Base-by-base conservation (phyloP, 2,797 vertebrate species). In the Lagocephalus sceleratus region DNA sequence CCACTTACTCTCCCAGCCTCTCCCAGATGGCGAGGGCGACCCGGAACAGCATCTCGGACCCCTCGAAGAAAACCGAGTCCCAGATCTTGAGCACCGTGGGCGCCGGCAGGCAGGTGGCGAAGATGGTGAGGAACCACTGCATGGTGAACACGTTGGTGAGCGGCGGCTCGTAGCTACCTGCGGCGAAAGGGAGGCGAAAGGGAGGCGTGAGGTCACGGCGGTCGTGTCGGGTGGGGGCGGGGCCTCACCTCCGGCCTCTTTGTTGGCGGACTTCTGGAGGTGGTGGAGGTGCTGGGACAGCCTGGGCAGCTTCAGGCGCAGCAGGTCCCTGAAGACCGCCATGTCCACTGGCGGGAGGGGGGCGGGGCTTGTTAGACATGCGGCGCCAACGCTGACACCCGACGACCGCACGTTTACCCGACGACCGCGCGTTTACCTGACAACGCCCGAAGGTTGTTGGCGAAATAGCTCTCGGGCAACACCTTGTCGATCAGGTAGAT, bases 41-140 rank as follows among this genome's bases (percentile, higher is more conserved):
- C 51, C 97, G 88, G 54, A 99, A 90, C 65, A 99, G 91, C 63
- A 99, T 93, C 89, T 99, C 97, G 0, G 97, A 99, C 0, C 97
- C 97, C 86, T 99, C 95, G 42, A 99, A 99, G 85, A 99, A 99
- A 26, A 99, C 90, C 0, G 97, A 99, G 85, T 99, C 97, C 97
- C 97, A 99, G 79, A 99, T 99, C 88, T 98, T 97, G 61, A 99
- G 89, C 74, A 99, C 97, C 0, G 94, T 96, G 54, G 93, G 91
- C 21, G 95, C 94, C 9, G 96, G 97, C 67, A 99, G 91, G 73
- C 97, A 99, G 10, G 97, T 99, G 57, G 97, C 97, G 51, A 99
- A 99, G 75, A 99, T 93, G 25, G 97, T 99, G 58, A 99, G 89
- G 85, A 99, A 99, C 97, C 97, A 99, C 82, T 99, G 97, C 97